Percentiles rank a stretch among this genome's conserved stretches.
Evolutionary conservation across 2,797 vertebrate species (phyloP).

Genomic region (Tragelaphus eurycerus): DNA sequence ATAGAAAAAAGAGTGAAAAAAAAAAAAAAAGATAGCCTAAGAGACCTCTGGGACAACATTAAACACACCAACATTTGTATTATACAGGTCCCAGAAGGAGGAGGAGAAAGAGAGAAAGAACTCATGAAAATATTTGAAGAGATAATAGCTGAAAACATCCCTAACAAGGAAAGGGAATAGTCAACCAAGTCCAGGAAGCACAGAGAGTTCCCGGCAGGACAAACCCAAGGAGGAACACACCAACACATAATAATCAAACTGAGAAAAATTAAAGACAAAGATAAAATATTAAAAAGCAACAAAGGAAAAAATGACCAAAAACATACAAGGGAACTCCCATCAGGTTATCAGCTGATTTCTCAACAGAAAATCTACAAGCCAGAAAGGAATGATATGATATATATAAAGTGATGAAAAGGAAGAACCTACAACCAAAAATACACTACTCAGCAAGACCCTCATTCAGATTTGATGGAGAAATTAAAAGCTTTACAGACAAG

Average conservation of each 20-base stretch:
- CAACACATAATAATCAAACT: neutral
- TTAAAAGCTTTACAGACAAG: neutral
- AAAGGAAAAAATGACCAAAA: neutral
- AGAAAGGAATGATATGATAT: neutral
- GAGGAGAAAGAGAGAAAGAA: neutral
- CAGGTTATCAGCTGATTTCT: neutral
- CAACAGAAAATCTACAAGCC: neutral
- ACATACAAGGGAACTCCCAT: neutral
- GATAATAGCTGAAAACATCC: neutral
- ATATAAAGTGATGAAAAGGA: neutral
- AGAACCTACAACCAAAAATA: neutral
- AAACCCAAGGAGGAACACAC: neutral
- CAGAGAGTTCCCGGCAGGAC: neutral
- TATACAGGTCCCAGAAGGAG: neutral
- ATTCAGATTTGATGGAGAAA: neutral
- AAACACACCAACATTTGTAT: neutral
- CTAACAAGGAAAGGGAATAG: neutral
- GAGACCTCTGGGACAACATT: neutral
- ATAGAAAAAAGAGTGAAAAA: neutral
- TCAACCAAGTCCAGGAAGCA: neutral
- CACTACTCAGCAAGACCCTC: neutral
- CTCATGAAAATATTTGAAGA: neutral
- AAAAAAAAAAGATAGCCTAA: neutral
- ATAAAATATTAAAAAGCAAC: neutral
- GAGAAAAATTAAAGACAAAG: neutral